Evolutionary conservation across 2,797 vertebrate species (phyloP).

Genomic region (Ataeniobius toweri): DNA sequence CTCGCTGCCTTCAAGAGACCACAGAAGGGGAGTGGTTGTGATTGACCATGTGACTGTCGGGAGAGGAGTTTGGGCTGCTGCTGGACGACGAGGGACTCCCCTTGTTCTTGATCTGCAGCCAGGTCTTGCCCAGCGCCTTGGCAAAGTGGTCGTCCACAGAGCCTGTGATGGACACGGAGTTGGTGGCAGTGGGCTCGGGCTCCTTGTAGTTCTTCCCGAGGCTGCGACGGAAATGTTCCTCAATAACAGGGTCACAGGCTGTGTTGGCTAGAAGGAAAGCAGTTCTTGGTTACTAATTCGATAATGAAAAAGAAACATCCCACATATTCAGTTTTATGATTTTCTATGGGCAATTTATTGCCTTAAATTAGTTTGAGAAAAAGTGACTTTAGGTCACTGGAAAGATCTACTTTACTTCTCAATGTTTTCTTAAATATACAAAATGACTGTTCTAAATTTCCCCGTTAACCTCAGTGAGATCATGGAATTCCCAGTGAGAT

Average conservation of each 20-base stretch:
- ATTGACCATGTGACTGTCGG: slow-evolving; percentile 91
- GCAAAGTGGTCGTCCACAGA: slow-evolving; percentile 98
- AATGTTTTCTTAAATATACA: slow-evolving; percentile 23
- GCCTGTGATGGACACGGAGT: slow-evolving; percentile 97
- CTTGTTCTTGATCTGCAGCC: slow-evolving; percentile 96
- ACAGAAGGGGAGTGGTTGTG: slow-evolving; percentile 97
- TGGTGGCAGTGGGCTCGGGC: slow-evolving; percentile 90
- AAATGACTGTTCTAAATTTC: slow-evolving; percentile 53
- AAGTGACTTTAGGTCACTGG: slow-evolving; percentile 42
- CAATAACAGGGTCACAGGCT: slow-evolving; percentile 93
- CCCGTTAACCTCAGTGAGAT: slow-evolving; percentile 67
- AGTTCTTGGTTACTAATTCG: slow-evolving; percentile 9
- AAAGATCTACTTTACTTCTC: slow-evolving; percentile 47
- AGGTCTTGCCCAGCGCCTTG: slow-evolving; percentile 97
- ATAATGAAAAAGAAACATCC: slow-evolving; percentile 31
- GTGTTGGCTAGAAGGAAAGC: slow-evolving; percentile 75
- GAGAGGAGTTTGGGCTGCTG: slow-evolving; percentile 92
- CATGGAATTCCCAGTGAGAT: slow-evolving; percentile 47
- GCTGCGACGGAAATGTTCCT: slow-evolving; percentile 97
- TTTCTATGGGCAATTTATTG: slow-evolving; percentile 35
- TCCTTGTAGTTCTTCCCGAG: slow-evolving; percentile 99
- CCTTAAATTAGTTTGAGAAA: slow-evolving; percentile 28
- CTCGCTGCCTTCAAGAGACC: slow-evolving; percentile 86
- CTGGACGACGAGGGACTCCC: slow-evolving; percentile 88
- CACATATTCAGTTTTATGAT: slow-evolving; percentile 29